Evolutionary conservation across 1,140 invertebrate species (phyloP).

Genomic region (Globodera ellingtonae): DNA sequence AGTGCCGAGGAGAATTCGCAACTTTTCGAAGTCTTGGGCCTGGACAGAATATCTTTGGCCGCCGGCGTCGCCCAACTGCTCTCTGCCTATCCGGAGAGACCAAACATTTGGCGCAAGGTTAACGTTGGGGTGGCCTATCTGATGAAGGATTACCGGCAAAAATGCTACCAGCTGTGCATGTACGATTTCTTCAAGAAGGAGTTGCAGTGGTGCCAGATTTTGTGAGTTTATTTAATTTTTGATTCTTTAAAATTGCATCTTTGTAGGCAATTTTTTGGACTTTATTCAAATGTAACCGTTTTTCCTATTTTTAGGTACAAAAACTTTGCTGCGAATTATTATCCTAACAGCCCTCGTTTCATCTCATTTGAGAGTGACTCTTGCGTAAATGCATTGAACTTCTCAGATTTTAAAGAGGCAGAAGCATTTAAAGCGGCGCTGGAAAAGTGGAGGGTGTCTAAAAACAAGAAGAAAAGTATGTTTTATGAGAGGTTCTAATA

Average conservation of each 20-base stretch:
- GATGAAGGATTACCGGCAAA: constrained; percentile 40
- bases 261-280: too few species aligned
- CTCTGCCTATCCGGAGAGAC: not conserved
- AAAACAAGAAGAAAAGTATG: constrained; percentile 38
- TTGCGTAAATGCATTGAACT: constrained; percentile 35
- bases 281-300: too few species aligned
- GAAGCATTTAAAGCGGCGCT: constrained; percentile 32
- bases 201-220: constrained; percentile 35
- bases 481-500: not conserved
- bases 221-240: constrained; percentile 35
- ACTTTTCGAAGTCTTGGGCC: constrained; percentile 29
- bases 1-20: constrained; percentile 34
- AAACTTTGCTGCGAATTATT: constrained; percentile 36
- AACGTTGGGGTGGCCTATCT: constrained; percentile 25
- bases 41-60: constrained; percentile 29
- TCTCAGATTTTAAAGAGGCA: constrained; percentile 36
- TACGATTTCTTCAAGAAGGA: constrained; percentile 37
- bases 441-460: not conserved
- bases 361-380: constrained; percentile 36
- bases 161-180: constrained; percentile 30
- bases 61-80: constrained; percentile 41
- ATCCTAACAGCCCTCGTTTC: constrained; percentile 40
- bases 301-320: constrained; percentile 25
- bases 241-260: not conserved
- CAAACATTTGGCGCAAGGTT: constrained; percentile 15